Percentiles rank a stretch among this genome's conserved stretches.
Conservation (phyloP, 2,113 vertebrate species). For the Sinosuthora webbiana region DNA sequence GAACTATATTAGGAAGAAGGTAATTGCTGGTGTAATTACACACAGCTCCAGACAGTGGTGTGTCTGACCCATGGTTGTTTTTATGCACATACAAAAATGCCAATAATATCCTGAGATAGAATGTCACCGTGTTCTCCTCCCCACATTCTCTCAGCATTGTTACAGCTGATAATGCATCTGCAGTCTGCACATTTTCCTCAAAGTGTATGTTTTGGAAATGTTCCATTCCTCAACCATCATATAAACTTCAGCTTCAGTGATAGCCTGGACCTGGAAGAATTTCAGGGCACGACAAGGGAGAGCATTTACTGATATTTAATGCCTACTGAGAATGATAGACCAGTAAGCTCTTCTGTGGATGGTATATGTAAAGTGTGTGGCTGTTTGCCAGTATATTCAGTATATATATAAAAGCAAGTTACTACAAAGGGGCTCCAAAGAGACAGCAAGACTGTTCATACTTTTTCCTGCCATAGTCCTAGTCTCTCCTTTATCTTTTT, state of each 20-base stretch:
- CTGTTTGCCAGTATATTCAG: background rate
- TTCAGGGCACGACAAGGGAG: background rate
- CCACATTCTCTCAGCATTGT: background rate
- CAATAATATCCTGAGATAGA: background rate
- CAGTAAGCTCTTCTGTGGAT: background rate
- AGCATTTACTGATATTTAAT: background rate
- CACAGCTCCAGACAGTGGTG: background rate
- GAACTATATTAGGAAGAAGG: background rate
- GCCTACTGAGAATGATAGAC: background rate
- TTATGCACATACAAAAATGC: background rate
- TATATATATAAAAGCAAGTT: background rate
- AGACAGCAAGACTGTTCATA: background rate
- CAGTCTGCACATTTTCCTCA: background rate
- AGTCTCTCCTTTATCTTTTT: background rate
- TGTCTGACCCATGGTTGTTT: constrained; percentile 1
- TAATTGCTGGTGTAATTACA: background rate
- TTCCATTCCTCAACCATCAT: background rate
- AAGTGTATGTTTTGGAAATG: constrained; percentile 11
- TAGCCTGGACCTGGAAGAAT: background rate
- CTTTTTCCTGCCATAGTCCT: background rate
- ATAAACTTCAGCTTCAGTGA: background rate
- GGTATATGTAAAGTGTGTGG: background rate
- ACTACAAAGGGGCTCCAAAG: background rate
- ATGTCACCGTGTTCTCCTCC: background rate
- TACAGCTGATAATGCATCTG: background rate